Evolutionary conservation across 2,797 vertebrate species (phyloP), one percentile per base, ranked within the genome.

Genomic region (Hafferia zeledoni): DNA sequence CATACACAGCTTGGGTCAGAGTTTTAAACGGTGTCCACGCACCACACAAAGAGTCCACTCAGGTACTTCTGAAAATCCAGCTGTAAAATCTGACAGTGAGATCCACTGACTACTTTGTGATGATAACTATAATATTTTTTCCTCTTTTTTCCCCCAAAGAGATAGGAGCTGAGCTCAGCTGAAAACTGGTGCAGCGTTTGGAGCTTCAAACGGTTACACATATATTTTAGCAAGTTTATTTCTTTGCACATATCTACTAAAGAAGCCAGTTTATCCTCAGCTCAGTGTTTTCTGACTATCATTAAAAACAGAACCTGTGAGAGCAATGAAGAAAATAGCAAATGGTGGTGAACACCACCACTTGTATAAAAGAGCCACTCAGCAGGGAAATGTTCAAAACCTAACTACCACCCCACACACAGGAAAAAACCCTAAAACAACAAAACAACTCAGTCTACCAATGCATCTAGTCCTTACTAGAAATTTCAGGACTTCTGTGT

Each of bases 141-240:
- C 0, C 0, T 3, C n/a, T 46, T 31, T 46, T 31, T 22, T 18
- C 27, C 0, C 2, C 10, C 9, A 13, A 24, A 33, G 30, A 70
- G 11, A 24, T 13, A 39, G 33, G 30, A 72, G 35, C 23, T 47
- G 65, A 80, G 35, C 35, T 90, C 24, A 57, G 25, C 57, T 86
- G 37, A 83, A 93, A 94, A 83, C 13, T 56, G 31, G 7, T 81
- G 47, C 28, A 41, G 22, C 46, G 14, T 52, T 76, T 76, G 61
- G 7, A 1, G 22, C 50, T 89, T 52, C 79, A 37, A 33, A 75
- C n/a, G 47, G 19, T 56, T 72, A 39, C 1, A 25, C 4, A 6
- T 39, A 50, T 1, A 19, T 60, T 75, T 69, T 24, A 7, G 50
- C 68, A 87, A 90, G 31, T 31, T 75, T 14, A 4, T 60, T 78